Evolutionary conservation across 2,113 vertebrate species (phyloP), one percentile per base, ranked within the genome.

Genomic region (Nothoprocta perdicaria): DNA sequence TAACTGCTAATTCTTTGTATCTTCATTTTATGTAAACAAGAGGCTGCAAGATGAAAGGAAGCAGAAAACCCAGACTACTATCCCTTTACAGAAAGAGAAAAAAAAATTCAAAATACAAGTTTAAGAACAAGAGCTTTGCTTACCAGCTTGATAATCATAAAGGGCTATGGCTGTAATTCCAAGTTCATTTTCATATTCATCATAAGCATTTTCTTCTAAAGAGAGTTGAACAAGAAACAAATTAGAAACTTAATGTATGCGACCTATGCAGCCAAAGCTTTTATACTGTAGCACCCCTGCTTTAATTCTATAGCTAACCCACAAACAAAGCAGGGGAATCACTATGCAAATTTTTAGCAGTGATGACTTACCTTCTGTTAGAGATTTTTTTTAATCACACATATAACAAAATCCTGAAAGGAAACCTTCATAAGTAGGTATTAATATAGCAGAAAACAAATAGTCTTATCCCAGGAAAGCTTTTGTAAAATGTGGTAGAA

Each of bases 101-200:
- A 8, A 16, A 35, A 76, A 35, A 35, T 65, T 74, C 63, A 63
- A 21, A 74, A 91, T 41, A 11, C 23, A 71, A 26, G 18, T 35
- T 46, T 58, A 17, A 84, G 65, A 43, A 40, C 3, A 41, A 62
- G 21, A 73, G 60, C 14, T 86, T 65, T 48, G 19, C 98, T 98
- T 95, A 99, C 99, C 98, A 69, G 99, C 99, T 97, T 99, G 99
- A 95, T 99, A 99, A 95, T 99, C 99, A 4, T 99, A 99, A 31
- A 99, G 98, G 15, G 99, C 99, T 80, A 99, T 98, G 16, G 99
- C 99, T 2, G 99, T 99, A 94, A 99, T 96, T 11, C 99, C 99
- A 8, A 98, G 96, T 87, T 99, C 99, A 12, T 98, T 99, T 33
- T 98, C 97, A 2, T 98, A 98, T 14, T 99, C 98, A 0, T 97